Evolutionary conservation across 2,113 vertebrate species (phyloP).

Genomic region (Laticauda laticaudata): DNA sequence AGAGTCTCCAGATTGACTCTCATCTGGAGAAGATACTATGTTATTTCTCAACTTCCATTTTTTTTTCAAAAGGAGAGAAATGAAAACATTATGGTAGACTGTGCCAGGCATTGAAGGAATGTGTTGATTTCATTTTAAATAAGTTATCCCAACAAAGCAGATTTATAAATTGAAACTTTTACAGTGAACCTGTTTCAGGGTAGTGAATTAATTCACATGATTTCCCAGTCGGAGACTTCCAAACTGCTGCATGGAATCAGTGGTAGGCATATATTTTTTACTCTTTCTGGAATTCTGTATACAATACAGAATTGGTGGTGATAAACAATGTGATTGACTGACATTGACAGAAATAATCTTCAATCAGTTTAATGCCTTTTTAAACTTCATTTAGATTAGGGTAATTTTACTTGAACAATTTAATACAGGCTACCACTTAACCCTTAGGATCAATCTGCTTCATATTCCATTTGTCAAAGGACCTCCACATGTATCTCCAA

Average conservation of each 20-base stretch:
- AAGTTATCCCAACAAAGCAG: not conserved
- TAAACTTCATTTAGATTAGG: not conserved
- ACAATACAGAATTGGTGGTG: too few species aligned
- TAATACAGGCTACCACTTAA: not conserved
- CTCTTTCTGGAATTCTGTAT: not conserved
- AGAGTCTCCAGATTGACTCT: not conserved
- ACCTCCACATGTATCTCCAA: not conserved
- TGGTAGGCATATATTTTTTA: not conserved
- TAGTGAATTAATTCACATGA: not conserved
- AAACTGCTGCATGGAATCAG: not conserved
- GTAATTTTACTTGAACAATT: not conserved
- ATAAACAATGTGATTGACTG: not conserved
- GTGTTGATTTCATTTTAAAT: not conserved
- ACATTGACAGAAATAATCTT: not conserved
- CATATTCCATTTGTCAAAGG: not conserved
- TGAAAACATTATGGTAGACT: not conserved
- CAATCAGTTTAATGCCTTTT: not conserved
- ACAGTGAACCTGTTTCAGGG: not conserved
- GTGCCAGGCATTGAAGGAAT: not conserved
- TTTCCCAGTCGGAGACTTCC: not conserved
- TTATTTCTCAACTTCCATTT: not conserved
- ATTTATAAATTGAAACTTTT: not conserved
- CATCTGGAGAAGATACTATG: not conserved
- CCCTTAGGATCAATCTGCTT: not conserved
- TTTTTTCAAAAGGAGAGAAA: not conserved